Evolutionary conservation across 2,113 vertebrate genomes (phyloP), one percentile per base, ranked within the genome.

Genomic region (Mesembrinibis cayennensis): DNA sequence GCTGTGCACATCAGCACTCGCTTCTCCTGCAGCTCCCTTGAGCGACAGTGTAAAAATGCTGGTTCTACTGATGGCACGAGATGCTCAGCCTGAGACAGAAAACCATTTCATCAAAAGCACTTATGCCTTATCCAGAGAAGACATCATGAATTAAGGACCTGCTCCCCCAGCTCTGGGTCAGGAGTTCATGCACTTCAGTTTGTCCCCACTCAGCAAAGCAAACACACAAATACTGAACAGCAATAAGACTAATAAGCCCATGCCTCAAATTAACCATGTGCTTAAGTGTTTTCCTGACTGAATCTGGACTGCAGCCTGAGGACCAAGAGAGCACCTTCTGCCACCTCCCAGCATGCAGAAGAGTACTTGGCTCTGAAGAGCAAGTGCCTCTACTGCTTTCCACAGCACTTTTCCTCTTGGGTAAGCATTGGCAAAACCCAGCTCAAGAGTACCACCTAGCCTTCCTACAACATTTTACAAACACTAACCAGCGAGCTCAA

Each of bases 361-460:
- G 55, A 78, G 71, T 10, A 73, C 50, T 66, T 70, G 74, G 69
- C 82, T 77, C 38, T 34, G n/a, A 77, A 76, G 11, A 82, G 56
- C 72, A 38, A 90, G 34, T 8, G 19, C 7, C 77, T 86, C 74
- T 56, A 40, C 47, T 16, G 27, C 62, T 72, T 87, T 63, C 65
- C 61, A 71, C 62, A 52, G 70, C 50, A 23, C 44, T 82, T 72
- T 71, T 91, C 30, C 77, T 89, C 83, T 87, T 91, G 83, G 80
- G 81, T 53, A 84, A 92, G 84, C 87, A 61, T 0, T 91, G 89
- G 78, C 87, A 95, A 95, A 97, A 95, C 34, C 93, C 94, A 97
- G 97, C 97, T 97, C 95, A 95, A 97, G 96, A 97, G 96, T 97
- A 95, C 96, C 95, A 95, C 95, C 96, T 97, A 97, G 94, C 95